Base-by-base conservation (phyloP, 2,797 vertebrate genomes). In the Coluber constrictor region DNA sequence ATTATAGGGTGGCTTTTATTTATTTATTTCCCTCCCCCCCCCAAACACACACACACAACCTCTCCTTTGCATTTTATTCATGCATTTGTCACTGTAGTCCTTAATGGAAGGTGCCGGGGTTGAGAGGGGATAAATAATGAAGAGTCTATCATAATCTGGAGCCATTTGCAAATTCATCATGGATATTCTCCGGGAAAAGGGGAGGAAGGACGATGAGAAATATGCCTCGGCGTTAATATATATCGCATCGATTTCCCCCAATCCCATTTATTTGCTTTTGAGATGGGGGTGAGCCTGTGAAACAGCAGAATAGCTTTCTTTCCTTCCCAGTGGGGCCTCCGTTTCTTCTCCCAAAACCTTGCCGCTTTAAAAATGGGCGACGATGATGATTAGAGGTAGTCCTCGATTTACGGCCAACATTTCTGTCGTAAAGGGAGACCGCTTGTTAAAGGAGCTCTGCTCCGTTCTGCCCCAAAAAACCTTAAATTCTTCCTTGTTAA, bases 121-220 rank as follows among this genome's bases (percentile, higher is more conserved):
- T 61, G 60, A 61, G 94, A 96, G 94, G 37, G 97, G 96, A 97
- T 97, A 97, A 96, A 97, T 97, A 97, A 97, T 94, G 96, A 94
- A 96, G 96, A 32, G 95, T 96, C 97, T 97, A 97, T 97, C 98
- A 98, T 96, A 96, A 97, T 95, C 96, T 97, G 95, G 96, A 93
- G 66, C 97, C 97, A 96, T 97, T 97, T 98, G 98, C 98, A 98
- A 98, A 98, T 98, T 97, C 98, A 98, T 98, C 98, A 98, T 96
- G 96, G 32, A 96, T 96, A 97, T 97, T 97, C 97, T 94, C 93
- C 4, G n/a, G 70, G 59, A 89, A 47, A 47, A 93, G 87, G 56
- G 87, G 25, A 27, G 70, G n/a, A 89, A 47, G 86, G 56, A 91
- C 94, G 94, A 94, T 97, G 96, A 97, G 93, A 87, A 93, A 97